Conservation (phyloP, 2,797 vertebrate genomes). For the Microctenopoma stevenorrisi region DNA sequence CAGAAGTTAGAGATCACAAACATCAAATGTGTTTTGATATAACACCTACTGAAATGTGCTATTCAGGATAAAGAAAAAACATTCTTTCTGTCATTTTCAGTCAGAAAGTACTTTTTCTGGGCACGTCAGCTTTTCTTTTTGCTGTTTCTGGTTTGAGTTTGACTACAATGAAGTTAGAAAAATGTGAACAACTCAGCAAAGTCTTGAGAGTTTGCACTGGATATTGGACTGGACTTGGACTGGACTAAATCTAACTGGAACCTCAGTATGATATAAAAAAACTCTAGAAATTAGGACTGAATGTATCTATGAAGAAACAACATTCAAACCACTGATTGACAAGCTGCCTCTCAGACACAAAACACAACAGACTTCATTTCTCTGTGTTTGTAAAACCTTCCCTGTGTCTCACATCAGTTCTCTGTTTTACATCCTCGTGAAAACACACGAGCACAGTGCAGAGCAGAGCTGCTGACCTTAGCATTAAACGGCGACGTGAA, state of each 20-base stretch:
- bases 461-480: constrained; percentile 70
- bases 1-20: not conserved
- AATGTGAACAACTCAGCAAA: constrained; percentile 8
- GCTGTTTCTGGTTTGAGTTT: constrained; percentile 13
- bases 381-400: not conserved
- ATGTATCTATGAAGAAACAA: constrained; percentile 8
- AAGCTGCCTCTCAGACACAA: not conserved
- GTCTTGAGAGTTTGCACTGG: constrained; percentile 4
- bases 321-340: constrained; percentile 5
- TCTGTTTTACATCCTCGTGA: not conserved
- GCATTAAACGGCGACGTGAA: constrained; percentile 64
- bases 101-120: not conserved
- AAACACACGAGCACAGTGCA: constrained; percentile 28
- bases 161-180: not conserved
- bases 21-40: not conserved
- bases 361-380: not conserved
- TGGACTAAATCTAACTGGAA: constrained; percentile 17
- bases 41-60: not conserved
- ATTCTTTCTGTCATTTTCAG: constrained; percentile 3
- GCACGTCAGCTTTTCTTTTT: not conserved
- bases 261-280: not conserved
- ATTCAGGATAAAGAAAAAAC: not conserved
- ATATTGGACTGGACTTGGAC: constrained; percentile 17
- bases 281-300: constrained; percentile 6
- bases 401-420: not conserved